Evolutionary conservation across 1,140 invertebrate species (phyloP).

Genomic region (Neelides sp.): DNA sequence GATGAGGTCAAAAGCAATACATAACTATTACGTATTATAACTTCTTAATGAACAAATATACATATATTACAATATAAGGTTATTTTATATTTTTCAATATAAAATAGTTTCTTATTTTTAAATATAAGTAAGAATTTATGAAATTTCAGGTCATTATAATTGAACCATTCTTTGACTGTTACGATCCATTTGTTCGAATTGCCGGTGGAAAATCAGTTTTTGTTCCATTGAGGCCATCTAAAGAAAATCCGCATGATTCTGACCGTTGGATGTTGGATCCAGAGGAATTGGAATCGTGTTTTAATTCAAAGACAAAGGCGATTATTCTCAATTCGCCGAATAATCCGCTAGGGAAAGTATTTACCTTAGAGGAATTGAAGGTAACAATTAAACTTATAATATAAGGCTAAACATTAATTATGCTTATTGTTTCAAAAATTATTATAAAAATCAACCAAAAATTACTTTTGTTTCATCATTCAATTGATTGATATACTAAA

Average conservation of each 20-base stretch:
- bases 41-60: not conserved
- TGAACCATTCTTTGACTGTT: slow-evolving; percentile 97
- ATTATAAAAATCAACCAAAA: no score
- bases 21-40: not conserved
- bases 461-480: no score
- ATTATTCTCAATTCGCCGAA: slow-evolving; percentile 84
- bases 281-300: not conserved
- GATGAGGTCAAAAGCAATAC: not conserved
- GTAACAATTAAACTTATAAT: no score
- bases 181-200: slow-evolving; percentile 80
- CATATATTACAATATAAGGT: slow-evolving; percentile 30
- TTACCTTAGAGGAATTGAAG: slow-evolving; percentile 49
- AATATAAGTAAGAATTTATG: no score
- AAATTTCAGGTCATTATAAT: slow-evolving; percentile 95
- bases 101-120: no score
- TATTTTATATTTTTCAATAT: no score
- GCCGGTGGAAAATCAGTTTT: slow-evolving; percentile 76
- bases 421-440: no score
- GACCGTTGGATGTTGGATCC: not conserved
- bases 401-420: no score
- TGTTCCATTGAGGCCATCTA: slow-evolving; percentile 63
- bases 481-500: no score
- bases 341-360: slow-evolving; percentile 88
- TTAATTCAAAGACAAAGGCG: slow-evolving; percentile 7
- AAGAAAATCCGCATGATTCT: not conserved